A percentile compares a stretch with the other conserved stretches of the same genome.
Evolutionary conservation across 2,888 invertebrate genomes (phyloP).

Genomic region (Andrena dorsata): DNA sequence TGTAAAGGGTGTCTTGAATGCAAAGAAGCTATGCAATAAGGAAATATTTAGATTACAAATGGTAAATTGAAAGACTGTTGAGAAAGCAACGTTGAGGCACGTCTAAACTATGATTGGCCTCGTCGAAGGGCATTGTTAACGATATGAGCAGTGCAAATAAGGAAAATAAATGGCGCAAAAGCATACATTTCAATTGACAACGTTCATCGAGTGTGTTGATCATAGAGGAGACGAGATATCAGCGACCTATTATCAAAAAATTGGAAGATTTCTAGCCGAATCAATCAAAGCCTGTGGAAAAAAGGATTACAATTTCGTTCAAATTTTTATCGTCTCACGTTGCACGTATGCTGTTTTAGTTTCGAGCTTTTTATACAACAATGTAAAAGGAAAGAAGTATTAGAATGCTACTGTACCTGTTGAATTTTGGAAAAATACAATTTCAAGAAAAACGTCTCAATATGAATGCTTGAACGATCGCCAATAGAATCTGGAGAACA

Average conservation of each 20-base stretch:
- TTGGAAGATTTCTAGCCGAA: background rate
- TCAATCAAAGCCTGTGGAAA: conserved; percentile 9
- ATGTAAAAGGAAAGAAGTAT: conserved; percentile 20
- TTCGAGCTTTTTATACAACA: conserved; percentile 17
- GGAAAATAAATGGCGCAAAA: background rate
- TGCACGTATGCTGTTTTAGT: conserved; percentile 11
- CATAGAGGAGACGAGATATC: background rate
- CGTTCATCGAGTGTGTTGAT: background rate
- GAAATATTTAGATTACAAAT: conserved; percentile 19
- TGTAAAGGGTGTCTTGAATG: conserved; percentile 10
- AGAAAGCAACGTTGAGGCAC: conserved; percentile 1
- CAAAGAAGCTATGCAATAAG: conserved; percentile 17
- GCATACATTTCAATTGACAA: background rate
- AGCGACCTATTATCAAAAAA: background rate
- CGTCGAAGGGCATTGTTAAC: background rate
- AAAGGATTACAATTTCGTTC: background rate
- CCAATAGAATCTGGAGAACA: conserved; percentile 3
- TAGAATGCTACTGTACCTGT: conserved; percentile 54
- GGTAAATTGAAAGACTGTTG: conserved; percentile 21
- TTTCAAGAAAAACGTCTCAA: conserved; percentile 23
- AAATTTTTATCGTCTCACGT: conserved; percentile 15
- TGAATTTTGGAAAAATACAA: conserved; percentile 36
- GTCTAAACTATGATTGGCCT: conserved; percentile 16
- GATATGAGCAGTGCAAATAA: background rate
- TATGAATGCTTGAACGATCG: conserved; percentile 26